Evolutionary conservation across 2,113 vertebrate genomes (phyloP), one percentile per base, ranked within the genome.

Genomic region (Salvelinus namaycush): DNA sequence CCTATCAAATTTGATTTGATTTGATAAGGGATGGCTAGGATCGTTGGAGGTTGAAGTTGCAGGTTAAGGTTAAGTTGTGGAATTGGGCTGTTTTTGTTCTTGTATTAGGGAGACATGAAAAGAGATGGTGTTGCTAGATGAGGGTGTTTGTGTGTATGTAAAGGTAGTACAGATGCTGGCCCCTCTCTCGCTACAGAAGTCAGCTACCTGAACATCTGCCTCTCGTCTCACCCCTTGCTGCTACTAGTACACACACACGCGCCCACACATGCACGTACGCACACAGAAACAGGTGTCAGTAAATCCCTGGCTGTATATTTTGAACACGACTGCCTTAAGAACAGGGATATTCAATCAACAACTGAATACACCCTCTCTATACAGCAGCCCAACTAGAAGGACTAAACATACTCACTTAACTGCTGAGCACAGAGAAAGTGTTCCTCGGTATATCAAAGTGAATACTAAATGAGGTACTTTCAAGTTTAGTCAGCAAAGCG

Each of bases 391-490:
- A 81, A 82, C 74, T 77, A 54, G 3, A 16, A 72, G 72, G 51
- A 67, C 69, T 67, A 68, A 81, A 84, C 76, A 67, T 3, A 71
- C 68, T 80, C 48, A 76, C 81, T 86, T 79, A 79, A 78, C 26
- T 86, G 89, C 87, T 89, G 89, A 89, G 82, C 60, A 1, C 70
- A 68, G 79, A 59, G 76, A 60, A 87, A 81, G 64, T 76, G 39
- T 7, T 70, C 29, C 26, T 48, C 59, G 8, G 16, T 27, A 34
- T 76, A 87, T 90, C 86, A 89, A 87, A 89, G 86, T 49, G 86
- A 90, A 91, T 90, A 81, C 79, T 81, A 71, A 65, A 90, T 87
- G 79, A 91, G 80, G 77, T 83, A 54, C 82, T 84, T 87, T 84
- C 75, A 39, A 84, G 80, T 76, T 70, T 80, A 87, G 84, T 89